Percentiles rank a stretch among this genome's conserved stretches.
Evolutionary conservation across 2,888 invertebrate species (phyloP).

Genomic region (Drosophila leonis): DNA sequence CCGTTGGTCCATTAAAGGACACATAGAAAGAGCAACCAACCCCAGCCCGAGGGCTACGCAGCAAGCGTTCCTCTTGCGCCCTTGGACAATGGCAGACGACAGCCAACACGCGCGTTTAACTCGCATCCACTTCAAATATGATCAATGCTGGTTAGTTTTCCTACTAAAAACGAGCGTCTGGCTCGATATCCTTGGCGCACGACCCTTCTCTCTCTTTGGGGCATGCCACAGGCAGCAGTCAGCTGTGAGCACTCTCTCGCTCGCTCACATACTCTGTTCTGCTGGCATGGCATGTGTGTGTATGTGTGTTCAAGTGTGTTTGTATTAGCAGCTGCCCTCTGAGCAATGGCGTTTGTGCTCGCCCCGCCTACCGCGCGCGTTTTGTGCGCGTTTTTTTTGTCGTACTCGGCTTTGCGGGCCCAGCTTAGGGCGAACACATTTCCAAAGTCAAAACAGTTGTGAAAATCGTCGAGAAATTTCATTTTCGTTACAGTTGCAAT

Average conservation of each 20-base stretch:
- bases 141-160: constrained; percentile 63
- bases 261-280: constrained; percentile 17
- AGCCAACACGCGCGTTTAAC: constrained; percentile 49
- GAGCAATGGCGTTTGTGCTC: constrained; percentile 76
- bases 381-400: constrained; percentile 57
- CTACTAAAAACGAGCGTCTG: constrained; percentile 47
- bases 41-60: constrained; percentile 20
- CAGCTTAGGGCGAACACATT: constrained; percentile 42
- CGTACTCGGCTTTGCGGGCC: constrained; percentile 16
- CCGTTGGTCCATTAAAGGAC: constrained; percentile 72
- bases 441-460: constrained; percentile 69
- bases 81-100: constrained; percentile 55
- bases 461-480: constrained; percentile 51
- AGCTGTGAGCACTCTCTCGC: constrained; percentile 34
- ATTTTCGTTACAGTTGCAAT: constrained; percentile 60
- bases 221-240: constrained; percentile 64
- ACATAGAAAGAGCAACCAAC: constrained; percentile 58
- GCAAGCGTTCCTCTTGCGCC: constrained; percentile 14
- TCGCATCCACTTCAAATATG: constrained; percentile 51
- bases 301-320: constrained; percentile 20
- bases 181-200: constrained; percentile 56
- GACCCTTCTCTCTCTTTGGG: constrained; percentile 56
- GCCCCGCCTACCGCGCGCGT: constrained; percentile 74
- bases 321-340: constrained; percentile 44
- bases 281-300: constrained; percentile 12